Base-by-base conservation (phyloP, 2,113 vertebrate genomes). In the Eulemur macaco region DNA sequence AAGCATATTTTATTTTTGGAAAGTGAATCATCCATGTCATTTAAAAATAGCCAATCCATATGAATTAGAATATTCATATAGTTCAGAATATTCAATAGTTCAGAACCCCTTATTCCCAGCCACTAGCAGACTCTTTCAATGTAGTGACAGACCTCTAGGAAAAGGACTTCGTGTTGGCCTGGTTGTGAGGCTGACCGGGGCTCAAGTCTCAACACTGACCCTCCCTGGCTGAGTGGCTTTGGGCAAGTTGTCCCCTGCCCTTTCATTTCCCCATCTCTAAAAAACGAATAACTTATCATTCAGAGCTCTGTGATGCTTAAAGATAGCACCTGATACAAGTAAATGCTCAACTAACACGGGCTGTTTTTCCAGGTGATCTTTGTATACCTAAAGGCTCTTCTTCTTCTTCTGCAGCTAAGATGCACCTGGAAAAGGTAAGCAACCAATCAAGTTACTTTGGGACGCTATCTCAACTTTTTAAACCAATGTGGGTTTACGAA, bases 301-400 rank as follows among this genome's bases (percentile, higher is more conserved):
- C 23, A 29, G 58, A 58, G 18, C 18, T 18, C n/a, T 18, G 11
- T 54, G 42, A 87, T n/a, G n/a, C 71, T 56, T 27, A 52, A 7
- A 69, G 15, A 8, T 0, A 3, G 27, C 13, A 0, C 27, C 15
- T 1, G 5, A 1, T 6, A 14, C 37, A 6, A 4, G 4, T 1
- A 25, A 47, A 7, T 25, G 7, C 52, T 80, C n/a, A 6, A 0
- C 42, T 8, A 18, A 7, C 21, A 1, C 42, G 3, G 9, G n/a
- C 47, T 29, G 5, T 21, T n/a, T 54, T 39, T 37, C 8, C 68
- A 15, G 89, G 60, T 34, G 68, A 17, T 6, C 56, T 63, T 50
- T 34, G 34, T 39, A 4, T 56, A 8, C 5, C 42, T 42, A 9
- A 20, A 42, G 21, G 14, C n/a, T 17, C 2, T 74, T 37, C 39